A percentile compares a stretch with the other conserved stretches of the same genome.
Evolutionary conservation across 2,888 invertebrate species (phyloP).

Genomic region (Tortricodes alternella): DNA sequence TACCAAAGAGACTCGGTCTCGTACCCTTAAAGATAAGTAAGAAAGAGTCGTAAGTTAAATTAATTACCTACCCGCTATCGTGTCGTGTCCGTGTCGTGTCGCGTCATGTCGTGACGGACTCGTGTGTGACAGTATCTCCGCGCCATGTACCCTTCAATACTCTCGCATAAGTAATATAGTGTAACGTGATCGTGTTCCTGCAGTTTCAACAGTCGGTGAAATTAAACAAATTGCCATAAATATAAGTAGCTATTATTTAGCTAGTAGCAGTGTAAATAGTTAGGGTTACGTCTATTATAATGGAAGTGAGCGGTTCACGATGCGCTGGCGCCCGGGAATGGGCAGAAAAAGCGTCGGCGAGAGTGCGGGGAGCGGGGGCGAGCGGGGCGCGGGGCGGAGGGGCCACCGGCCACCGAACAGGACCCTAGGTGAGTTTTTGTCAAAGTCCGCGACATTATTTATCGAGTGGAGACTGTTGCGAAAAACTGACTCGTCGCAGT

Average conservation of each 20-base stretch:
- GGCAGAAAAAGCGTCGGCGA: constrained; percentile 69
- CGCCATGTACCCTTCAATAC: constrained; percentile 79
- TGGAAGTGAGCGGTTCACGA: constrained; percentile 71
- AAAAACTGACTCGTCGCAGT: constrained; percentile 75
- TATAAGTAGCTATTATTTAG: constrained; percentile 81
- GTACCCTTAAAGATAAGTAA: constrained; percentile 81
- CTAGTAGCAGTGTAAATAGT: constrained; percentile 78
- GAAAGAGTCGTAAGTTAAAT: constrained; percentile 77
- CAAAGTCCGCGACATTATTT: constrained; percentile 81
- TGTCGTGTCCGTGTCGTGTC: constrained; percentile 27
- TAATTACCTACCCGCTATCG: constrained; percentile 63
- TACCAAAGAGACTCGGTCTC: constrained; percentile 84
- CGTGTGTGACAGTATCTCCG: constrained; percentile 70
- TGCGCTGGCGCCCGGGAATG: constrained; percentile 75
- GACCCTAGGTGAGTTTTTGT: constrained; percentile 81
- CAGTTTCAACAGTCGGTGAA: constrained; percentile 81
- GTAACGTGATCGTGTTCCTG: constrained; percentile 83
- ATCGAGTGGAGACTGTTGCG: constrained; percentile 81
- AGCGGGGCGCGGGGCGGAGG: constrained; percentile 51
- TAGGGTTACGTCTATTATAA: constrained; percentile 64
- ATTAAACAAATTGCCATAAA: constrained; percentile 83
- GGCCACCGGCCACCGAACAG: constrained; percentile 77
- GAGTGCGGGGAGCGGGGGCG: constrained; percentile 47
- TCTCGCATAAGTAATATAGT: constrained; percentile 82
- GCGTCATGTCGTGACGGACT: constrained; percentile 49